phyloP scores from a whole-genome alignment of 2,113 vertebrate species.

The Panthera leo region DNA sequence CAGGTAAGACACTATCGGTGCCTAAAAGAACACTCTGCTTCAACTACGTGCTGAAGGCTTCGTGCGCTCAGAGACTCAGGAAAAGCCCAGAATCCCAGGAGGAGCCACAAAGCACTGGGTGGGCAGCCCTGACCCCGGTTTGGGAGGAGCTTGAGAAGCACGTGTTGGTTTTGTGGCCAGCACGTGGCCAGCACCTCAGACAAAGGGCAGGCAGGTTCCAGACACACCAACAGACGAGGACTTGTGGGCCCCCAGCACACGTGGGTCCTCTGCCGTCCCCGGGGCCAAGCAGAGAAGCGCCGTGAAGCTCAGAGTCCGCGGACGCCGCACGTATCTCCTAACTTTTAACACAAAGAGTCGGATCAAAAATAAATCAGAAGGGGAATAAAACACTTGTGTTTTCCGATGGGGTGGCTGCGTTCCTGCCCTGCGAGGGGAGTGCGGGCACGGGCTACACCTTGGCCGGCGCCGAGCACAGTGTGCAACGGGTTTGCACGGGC shows the following conservation, averaged over 20 bases:
- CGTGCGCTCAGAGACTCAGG: no score
- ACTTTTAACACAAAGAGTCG: accelerated
- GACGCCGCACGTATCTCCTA: accelerated
- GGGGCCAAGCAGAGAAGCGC: not conserved
- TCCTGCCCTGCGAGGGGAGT: no score
- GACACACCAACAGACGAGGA: accelerated
- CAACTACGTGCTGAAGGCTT: no score
- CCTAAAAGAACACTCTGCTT: not conserved
- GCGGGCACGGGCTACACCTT: accelerated
- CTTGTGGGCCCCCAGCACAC: accelerated
- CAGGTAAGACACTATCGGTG: not conserved
- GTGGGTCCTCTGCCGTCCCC: not conserved
- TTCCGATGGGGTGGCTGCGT: not conserved
- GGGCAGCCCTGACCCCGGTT: accelerated
- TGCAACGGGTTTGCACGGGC: not conserved
- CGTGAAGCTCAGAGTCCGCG: accelerated
- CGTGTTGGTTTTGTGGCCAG: not conserved
- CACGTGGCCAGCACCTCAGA: not conserved
- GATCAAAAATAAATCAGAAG: not conserved
- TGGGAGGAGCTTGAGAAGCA: accelerated
- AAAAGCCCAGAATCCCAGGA: accelerated
- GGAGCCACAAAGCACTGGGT: accelerated
- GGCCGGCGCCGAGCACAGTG: accelerated
- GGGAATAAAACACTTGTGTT: accelerated
- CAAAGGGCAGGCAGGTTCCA: not conserved